phyloP scores from a whole-genome alignment of 2,113 vertebrate species.

The Cynocephalus volans region DNA sequence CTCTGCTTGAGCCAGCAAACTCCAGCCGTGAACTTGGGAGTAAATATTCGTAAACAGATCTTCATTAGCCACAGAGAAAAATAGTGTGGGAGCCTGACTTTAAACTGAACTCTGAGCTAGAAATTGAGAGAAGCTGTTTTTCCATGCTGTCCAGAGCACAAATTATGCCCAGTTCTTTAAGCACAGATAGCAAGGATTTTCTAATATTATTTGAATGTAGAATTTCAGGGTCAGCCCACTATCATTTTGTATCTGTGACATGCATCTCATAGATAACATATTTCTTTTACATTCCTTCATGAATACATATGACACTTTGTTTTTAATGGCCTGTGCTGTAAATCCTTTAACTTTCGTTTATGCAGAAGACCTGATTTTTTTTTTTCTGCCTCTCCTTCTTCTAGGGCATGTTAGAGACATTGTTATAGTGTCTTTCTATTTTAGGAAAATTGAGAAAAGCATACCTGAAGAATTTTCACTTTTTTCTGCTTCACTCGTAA shows the following conservation, averaged over 20 bases:
- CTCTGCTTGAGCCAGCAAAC: constrained; percentile 70
- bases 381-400: not conserved
- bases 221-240: constrained; percentile 51
- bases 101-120: not conserved
- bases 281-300: constrained; percentile 45
- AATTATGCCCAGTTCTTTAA: not conserved
- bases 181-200: not conserved
- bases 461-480: not conserved
- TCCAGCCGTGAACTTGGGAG: constrained; percentile 70
- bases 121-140: constrained; percentile 29
- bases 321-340: constrained; percentile 63
- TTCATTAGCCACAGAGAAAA: constrained; percentile 55
- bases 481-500: not conserved
- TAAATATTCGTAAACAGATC: constrained; percentile 81
- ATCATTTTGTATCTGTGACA: constrained; percentile 68
- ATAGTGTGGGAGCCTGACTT: constrained; percentile 28
- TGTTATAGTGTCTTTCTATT: constrained; percentile 30
- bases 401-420: not conserved
- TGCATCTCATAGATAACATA: constrained; percentile 55
- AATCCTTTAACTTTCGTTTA: constrained; percentile 60
- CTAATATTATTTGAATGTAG: constrained; percentile 58
- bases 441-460: constrained; percentile 16
- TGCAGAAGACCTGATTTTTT: constrained; percentile 16
- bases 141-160: not conserved
- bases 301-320: constrained; percentile 68